phyloP scores from a whole-genome alignment of 2,888 invertebrate species.

The Ennomos erosarius region DNA sequence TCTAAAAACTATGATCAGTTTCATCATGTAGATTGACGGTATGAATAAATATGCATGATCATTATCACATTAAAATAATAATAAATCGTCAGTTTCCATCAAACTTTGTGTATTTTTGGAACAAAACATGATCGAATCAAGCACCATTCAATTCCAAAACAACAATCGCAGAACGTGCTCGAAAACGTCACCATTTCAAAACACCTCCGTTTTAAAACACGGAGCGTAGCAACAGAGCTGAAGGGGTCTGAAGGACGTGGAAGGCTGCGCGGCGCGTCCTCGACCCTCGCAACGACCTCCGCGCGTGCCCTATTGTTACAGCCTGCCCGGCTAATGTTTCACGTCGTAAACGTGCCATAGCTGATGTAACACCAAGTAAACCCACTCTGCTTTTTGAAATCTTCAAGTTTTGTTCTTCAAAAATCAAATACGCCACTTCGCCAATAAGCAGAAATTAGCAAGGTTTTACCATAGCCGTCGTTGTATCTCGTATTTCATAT shows the following conservation, averaged over 20 bases:
- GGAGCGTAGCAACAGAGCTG: slow-evolving; percentile 20
- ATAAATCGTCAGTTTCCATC: no score
- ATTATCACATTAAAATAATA: no score
- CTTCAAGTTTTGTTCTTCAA: no score
- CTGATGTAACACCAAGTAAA: slow-evolving; percentile 23
- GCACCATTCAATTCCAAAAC: slow-evolving; percentile 9
- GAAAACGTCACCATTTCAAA: slow-evolving; percentile 27
- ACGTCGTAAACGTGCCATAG: slow-evolving; percentile 55
- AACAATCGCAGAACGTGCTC: slow-evolving; percentile 15
- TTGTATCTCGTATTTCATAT: no score
- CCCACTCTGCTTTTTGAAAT: slow-evolving; percentile 2
- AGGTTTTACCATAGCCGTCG: no score
- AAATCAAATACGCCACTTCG: no score
- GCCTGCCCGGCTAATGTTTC: slow-evolving; percentile 60
- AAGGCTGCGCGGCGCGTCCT: slow-evolving; percentile 67
- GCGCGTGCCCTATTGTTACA: slow-evolving; percentile 75
- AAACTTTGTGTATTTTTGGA: no score
- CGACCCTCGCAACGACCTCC: slow-evolving; percentile 71
- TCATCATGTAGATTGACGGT: no score
- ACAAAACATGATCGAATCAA: no score
- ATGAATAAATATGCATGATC: no score
- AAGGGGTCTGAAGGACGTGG: slow-evolving; percentile 63
- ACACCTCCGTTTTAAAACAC: slow-evolving; percentile 19
- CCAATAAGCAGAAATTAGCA: no score
- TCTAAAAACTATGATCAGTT: no score